Evolutionary conservation across 2,888 invertebrate genomes (phyloP).

Genomic region (Exocentrus adspersus): DNA sequence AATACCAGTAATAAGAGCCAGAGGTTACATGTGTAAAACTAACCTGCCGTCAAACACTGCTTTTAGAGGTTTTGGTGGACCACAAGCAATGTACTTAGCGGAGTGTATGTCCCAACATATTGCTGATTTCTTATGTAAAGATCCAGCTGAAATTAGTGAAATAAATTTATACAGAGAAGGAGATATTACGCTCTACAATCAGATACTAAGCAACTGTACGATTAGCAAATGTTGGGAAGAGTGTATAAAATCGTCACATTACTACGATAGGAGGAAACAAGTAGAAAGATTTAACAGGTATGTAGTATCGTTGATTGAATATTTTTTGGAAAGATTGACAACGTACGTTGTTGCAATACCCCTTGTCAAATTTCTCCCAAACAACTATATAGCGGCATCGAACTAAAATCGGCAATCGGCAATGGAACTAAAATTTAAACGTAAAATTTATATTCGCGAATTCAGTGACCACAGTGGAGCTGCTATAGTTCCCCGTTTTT

Average conservation of each 20-base stretch:
- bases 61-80: slow-evolving; percentile 91
- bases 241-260: slow-evolving; percentile 75
- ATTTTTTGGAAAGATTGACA: no score
- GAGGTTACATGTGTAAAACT: slow-evolving; percentile 83
- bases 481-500: no score
- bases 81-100: slow-evolving; percentile 88
- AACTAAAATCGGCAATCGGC: no score
- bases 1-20: slow-evolving; percentile 77
- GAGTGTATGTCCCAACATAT: slow-evolving; percentile 83
- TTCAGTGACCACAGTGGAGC: no score
- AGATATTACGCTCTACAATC: slow-evolving; percentile 80
- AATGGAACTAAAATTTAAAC: no score
- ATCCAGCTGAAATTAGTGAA: slow-evolving; percentile 71
- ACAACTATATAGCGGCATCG: no score
- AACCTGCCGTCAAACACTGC: slow-evolving; percentile 94
- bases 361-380: no score
- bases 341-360: no score
- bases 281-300: slow-evolving; percentile 79
- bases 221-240: slow-evolving; percentile 81
- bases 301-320: slow-evolving; percentile 23
- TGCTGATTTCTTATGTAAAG: slow-evolving; percentile 74
- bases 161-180: slow-evolving; percentile 86
- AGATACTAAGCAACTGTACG: slow-evolving; percentile 78
- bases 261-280: slow-evolving; percentile 67
- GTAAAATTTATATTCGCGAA: no score